A percentile compares a stretch with the other conserved stretches of the same genome.
Evolutionary conservation across 1,140 invertebrate genomes (phyloP).

Genomic region (Leptopilina clavipes): DNA sequence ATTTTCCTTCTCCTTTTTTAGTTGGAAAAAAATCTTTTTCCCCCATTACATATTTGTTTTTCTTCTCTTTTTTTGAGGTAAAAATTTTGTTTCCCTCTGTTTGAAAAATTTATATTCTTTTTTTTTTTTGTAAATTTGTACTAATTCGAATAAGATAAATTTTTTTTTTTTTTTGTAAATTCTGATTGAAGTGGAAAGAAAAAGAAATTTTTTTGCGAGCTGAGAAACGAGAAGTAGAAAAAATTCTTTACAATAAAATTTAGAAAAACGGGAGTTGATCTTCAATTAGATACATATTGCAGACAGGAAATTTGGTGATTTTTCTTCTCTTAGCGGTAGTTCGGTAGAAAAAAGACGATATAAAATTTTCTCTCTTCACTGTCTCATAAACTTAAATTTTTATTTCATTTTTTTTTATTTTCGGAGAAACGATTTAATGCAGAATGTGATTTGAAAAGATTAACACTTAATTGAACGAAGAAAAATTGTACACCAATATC

Average conservation of each 20-base stretch:
- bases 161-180: too few relatives aligned
- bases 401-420: neutral
- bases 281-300: conserved; percentile 1
- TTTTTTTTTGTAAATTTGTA: too few relatives aligned
- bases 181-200: too few relatives aligned
- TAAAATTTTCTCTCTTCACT: neutral
- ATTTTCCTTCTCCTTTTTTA: neutral
- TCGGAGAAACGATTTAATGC: neutral
- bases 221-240: neutral
- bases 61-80: too few relatives aligned
- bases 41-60: too few relatives aligned
- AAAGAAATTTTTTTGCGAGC: neutral
- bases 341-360: conserved; percentile 26
- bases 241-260: conserved; percentile 17
- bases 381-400: neutral
- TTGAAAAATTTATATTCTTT: too few relatives aligned
- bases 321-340: neutral
- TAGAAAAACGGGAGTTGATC: neutral
- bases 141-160: too few relatives aligned
- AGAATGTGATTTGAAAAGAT: neutral
- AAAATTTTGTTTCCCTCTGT: too few relatives aligned
- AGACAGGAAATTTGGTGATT: neutral
- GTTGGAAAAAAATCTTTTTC: neutral
- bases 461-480: conserved; percentile 1
- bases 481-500: conserved; percentile 19